Percentiles rank a stretch among this genome's conserved stretches.
phyloP scores from a whole-genome alignment of 2,888 invertebrate genomes.

The Caradrina clavipalpis region DNA sequence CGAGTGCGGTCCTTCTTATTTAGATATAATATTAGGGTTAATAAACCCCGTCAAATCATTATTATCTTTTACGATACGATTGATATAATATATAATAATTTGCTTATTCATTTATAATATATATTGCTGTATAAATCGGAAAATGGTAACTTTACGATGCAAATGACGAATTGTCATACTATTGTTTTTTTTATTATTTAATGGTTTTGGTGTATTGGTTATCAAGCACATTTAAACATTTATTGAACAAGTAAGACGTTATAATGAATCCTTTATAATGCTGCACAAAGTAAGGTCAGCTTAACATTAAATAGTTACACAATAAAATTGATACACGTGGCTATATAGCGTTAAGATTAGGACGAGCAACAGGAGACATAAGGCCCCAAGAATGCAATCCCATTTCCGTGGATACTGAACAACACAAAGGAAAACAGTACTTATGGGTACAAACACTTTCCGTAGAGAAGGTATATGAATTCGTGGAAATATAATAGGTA shows the following conservation, averaged over 20 bases:
- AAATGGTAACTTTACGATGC: background rate
- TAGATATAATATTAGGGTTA: background rate
- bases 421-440: conserved; percentile 19
- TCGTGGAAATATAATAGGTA: conserved; percentile 7
- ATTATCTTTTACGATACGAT: background rate
- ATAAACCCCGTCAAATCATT: background rate
- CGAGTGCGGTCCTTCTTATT: no score
- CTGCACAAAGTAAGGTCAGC: conserved; percentile 22
- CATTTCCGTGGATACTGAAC: conserved; percentile 31
- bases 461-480: conserved; percentile 3
- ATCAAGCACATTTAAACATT: conserved; percentile 34
- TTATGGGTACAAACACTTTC: conserved; percentile 4
- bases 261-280: conserved; percentile 11
- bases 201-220: conserved; percentile 19
- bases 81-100: background rate
- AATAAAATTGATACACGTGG: conserved; percentile 27
- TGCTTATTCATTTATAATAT: background rate
- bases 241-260: conserved; percentile 2
- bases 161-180: no score
- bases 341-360: conserved; percentile 38
- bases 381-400: conserved; percentile 67
- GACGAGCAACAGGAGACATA: conserved; percentile 65
- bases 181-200: background rate
- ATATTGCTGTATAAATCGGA: background rate
- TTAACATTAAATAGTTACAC: conserved; percentile 24